Percentiles rank a stretch among this genome's conserved stretches.
Evolutionary conservation across 2,888 invertebrate genomes (phyloP).

Genomic region (Diaprepes abbreviatus): DNA sequence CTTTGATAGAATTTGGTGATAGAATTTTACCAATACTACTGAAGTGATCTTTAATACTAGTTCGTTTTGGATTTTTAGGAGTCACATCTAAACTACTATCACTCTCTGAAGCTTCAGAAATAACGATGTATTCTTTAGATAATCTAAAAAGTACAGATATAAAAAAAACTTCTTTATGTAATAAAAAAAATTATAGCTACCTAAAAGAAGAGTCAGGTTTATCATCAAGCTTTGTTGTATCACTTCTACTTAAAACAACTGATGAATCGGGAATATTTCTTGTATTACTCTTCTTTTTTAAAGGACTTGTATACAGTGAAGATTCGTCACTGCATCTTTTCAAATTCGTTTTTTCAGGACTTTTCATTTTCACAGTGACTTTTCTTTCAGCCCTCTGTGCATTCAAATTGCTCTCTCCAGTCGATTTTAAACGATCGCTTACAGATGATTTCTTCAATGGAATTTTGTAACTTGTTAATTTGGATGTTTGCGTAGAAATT

Average conservation of each 20-base stretch:
- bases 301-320: neutral
- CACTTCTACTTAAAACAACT: neutral
- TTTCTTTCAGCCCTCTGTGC: neutral
- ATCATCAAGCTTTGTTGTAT: neutral
- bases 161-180: neutral
- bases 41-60: neutral
- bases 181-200: conserved; percentile 3
- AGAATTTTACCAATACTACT: neutral
- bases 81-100: neutral
- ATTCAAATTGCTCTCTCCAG: neutral
- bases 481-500: neutral
- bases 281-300: neutral
- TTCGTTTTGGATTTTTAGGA: neutral
- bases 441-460: neutral
- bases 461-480: neutral
- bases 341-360: neutral
- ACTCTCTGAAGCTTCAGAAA: conserved; percentile 14
- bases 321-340: neutral
- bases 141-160: conserved; percentile 2
- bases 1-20: too few species aligned
- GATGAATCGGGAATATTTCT: neutral
- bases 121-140: neutral
- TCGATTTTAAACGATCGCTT: neutral
- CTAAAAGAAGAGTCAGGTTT: conserved; percentile 6
- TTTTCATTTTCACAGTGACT: neutral